Base-by-base conservation (phyloP, 1,140 invertebrate species). In the Nixonia krombeini region DNA sequence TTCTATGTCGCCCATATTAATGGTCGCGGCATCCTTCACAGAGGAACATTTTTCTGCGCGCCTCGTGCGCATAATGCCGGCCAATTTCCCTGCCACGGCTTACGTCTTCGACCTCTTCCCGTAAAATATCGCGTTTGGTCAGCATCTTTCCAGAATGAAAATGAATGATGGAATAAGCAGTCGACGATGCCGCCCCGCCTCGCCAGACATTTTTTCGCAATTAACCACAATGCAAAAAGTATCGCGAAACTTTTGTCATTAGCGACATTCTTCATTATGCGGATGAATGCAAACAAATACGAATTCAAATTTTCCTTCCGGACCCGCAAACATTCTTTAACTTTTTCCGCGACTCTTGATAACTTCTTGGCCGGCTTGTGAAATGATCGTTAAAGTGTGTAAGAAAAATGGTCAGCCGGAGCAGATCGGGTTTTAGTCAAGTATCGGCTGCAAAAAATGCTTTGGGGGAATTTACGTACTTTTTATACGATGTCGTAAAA, bases 41-140 rank as follows among this genome's bases (percentile, higher is more conserved):
- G 29, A 26, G 29, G 29, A n/a, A 31, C 9, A 31, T n/a, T 31
- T n/a, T 3, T 4, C 8, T 31, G 12, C 9, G 9, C 12, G 9
- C 25, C 9, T 2, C 4, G 4, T 5, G 21, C 26, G 16, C 23
- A 33, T 57, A 66, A 52, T 63, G 44, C 47, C 23, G 50, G 58
- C 29, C 65, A 63, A 69, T 69, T 72, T 31, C 55, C 25, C 51
- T 35, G 25, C n/a, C n/a, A 28, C 16, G 13, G 28, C 58, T 12
- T 31, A 4, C 3, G 9, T n/a, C 9, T 31, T 10, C 4, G 12
- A 10, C 12, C 9, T 4, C 29, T 52, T 26, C 33, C 17, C 35
- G 57, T 23, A 72, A 74, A 72, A 75, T 72, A 72, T 65, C 72
- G 57, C 42, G 72, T 70, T 58, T 26, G 38, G 56, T 75, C 73